Conservation (phyloP, 2,797 vertebrate genomes). For the Simalia tracyae region DNA sequence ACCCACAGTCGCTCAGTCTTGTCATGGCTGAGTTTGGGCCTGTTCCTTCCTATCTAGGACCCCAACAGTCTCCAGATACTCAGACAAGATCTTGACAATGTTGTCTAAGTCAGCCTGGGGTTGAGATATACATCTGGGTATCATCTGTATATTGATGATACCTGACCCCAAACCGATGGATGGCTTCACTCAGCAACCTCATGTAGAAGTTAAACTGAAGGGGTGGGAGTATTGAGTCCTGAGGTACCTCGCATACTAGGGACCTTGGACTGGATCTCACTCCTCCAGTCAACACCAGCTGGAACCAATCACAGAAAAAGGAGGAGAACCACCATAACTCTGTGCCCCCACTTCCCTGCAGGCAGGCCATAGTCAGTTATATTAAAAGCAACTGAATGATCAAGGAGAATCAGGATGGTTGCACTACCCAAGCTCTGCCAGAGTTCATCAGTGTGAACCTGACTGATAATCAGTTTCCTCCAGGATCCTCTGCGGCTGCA, state of each 20-base stretch:
- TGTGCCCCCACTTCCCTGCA: background rate
- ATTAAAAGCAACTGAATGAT: background rate
- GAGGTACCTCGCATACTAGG: background rate
- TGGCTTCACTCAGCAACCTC: no score
- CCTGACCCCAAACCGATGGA: no score
- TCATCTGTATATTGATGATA: no score
- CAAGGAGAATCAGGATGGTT: background rate
- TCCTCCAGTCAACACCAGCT: background rate
- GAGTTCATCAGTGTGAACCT: background rate
- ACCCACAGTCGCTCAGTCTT: no score
- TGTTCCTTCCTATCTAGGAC: no score
- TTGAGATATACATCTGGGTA: no score
- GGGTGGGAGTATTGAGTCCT: background rate
- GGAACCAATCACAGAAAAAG: background rate
- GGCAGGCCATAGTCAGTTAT: background rate
- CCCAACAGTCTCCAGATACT: no score
- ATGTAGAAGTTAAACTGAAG: no score
- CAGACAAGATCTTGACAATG: no score
- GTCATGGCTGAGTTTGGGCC: no score
- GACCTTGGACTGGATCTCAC: background rate
- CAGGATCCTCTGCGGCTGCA: background rate
- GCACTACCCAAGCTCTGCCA: background rate
- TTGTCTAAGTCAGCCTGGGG: no score
- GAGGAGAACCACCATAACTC: background rate
- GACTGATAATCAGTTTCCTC: background rate